Percentiles rank a stretch among this genome's conserved stretches.
phyloP scores from a whole-genome alignment of 1,140 invertebrate genomes.

The Galleria mellonella region DNA sequence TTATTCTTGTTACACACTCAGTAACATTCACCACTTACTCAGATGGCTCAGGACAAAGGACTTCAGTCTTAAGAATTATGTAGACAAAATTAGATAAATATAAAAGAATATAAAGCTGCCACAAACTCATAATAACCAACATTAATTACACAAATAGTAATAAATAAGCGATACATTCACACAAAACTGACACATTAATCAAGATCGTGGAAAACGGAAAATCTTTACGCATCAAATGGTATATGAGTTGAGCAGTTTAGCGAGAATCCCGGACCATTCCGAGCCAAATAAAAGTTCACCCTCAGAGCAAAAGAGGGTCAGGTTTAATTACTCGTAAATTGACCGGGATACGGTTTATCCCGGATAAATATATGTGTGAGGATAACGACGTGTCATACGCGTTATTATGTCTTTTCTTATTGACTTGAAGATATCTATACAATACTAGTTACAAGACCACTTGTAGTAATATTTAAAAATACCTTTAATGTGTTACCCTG shows the following conservation, averaged over 20 bases:
- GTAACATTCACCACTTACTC: too few relatives aligned
- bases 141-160: conserved; percentile 2
- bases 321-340: conserved; percentile 72
- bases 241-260: conserved; percentile 50
- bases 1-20: too few relatives aligned
- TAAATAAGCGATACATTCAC: conserved; percentile 8
- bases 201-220: conserved; percentile 21
- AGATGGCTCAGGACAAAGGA: too few relatives aligned
- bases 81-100: conserved; percentile 9
- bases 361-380: conserved; percentile 46
- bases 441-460: too few relatives aligned
- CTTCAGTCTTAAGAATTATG: conserved; percentile 1
- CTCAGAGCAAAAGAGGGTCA: conserved; percentile 63
- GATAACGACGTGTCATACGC: conserved; percentile 53
- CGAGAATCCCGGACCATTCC: conserved; percentile 41
- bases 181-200: conserved; percentile 25
- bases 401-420: conserved; percentile 27
- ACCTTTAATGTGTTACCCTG: too few relatives aligned
- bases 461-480: too few relatives aligned
- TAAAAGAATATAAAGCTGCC: conserved; percentile 6
- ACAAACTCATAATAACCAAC: neutral
- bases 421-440: neutral
- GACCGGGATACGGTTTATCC: conserved; percentile 60
- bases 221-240: conserved; percentile 40
- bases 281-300: conserved; percentile 65